Conservation (phyloP, 2,888 invertebrate genomes). For the Leptogaster cylindrica region DNA sequence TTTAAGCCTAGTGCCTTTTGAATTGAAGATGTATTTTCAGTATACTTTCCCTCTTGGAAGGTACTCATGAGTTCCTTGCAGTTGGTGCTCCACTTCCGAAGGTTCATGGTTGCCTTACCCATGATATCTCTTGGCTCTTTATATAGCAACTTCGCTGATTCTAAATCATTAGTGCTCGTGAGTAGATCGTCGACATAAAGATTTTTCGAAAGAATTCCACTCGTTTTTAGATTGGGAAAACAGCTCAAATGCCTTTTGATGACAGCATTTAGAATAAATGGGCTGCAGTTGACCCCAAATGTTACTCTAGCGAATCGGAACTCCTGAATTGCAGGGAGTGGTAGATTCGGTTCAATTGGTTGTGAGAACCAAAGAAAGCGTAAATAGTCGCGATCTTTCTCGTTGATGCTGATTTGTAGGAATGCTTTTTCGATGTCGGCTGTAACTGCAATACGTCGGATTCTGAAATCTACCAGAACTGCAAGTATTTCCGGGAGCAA, state of each 20-base stretch:
- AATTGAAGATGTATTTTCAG: too few species aligned
- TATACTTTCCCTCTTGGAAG: background rate
- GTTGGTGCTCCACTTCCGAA: background rate
- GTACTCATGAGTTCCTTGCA: background rate
- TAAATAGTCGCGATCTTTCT: background rate
- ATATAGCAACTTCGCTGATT: background rate
- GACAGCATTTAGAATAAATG: background rate
- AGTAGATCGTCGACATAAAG: constrained; percentile 1
- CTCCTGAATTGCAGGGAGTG: background rate
- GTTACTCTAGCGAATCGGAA: background rate
- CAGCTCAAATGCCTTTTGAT: background rate
- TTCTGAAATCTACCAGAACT: background rate
- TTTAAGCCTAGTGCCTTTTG: too few species aligned
- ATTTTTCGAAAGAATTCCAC: background rate
- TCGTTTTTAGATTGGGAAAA: background rate
- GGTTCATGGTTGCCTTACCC: background rate
- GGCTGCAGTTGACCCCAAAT: background rate
- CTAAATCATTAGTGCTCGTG: background rate
- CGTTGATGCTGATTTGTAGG: background rate
- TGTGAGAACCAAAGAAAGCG: background rate
- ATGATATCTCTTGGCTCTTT: background rate
- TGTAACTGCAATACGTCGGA: background rate
- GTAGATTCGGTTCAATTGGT: too few species aligned
- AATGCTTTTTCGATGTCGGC: background rate
- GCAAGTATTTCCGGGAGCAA: background rate